A percentile compares a stretch with the other conserved stretches of the same genome.
Evolutionary conservation across 2,888 invertebrate species (phyloP).

Genomic region (Entomobrya proxima): DNA sequence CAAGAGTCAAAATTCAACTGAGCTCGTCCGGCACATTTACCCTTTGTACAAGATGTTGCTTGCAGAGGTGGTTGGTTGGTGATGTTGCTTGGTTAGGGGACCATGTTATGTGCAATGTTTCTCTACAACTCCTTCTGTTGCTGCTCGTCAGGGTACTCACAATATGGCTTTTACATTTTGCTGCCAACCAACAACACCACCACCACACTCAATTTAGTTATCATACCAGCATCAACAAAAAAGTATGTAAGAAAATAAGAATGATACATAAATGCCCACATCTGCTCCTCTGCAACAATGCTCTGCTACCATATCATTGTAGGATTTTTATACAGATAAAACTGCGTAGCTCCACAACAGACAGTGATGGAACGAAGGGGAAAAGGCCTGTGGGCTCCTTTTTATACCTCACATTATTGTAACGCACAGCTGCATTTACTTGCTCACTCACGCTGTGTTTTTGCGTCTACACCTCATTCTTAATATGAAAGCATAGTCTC

Average conservation of each 20-base stretch:
- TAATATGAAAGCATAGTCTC: conserved; percentile 10
- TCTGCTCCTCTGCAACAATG: conserved; percentile 3
- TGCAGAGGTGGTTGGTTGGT: conserved; percentile 26
- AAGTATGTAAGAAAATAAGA: background rate
- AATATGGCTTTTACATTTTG: conserved; percentile 5
- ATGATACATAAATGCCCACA: background rate
- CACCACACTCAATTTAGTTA: background rate
- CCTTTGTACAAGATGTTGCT: conserved; percentile 51
- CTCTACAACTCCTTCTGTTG: background rate
- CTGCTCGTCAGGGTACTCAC: background rate
- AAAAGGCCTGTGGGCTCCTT: conserved; percentile 46
- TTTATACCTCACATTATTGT: background rate
- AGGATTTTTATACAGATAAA: conserved; percentile 3
- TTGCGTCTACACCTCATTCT: conserved; percentile 58
- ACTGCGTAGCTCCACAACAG: conserved; percentile 14
- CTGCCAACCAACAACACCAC: conserved; percentile 24
- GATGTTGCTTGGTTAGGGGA: too few species aligned
- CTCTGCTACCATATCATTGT: background rate
- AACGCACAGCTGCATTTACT: conserved; percentile 28
- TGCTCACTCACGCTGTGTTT: conserved; percentile 49
- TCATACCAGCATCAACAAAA: background rate
- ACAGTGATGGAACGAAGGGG: conserved; percentile 36
- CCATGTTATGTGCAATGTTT: background rate
- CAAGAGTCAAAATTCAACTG: conserved; percentile 64
- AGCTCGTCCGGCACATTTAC: conserved; percentile 62